phyloP scores from a whole-genome alignment of 2,888 invertebrate genomes.

The Rhagium mordax region DNA sequence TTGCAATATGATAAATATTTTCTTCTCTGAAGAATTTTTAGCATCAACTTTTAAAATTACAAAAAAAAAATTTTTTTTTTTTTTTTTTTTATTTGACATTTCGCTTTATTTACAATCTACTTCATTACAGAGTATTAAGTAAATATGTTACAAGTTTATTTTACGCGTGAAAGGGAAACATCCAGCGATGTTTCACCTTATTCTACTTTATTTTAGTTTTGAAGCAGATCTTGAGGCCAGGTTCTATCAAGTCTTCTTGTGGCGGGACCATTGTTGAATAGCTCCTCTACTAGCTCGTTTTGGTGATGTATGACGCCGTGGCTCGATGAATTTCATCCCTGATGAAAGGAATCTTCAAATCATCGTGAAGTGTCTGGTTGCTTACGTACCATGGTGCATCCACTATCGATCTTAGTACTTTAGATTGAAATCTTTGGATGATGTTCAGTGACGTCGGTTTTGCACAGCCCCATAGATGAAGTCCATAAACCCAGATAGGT shows the following conservation, averaged over 20 bases:
- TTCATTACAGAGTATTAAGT: too few relatives aligned
- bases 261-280: background rate
- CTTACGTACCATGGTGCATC: background rate
- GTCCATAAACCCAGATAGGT: constrained; percentile 20
- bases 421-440: constrained; percentile 1
- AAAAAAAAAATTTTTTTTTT: too few relatives aligned
- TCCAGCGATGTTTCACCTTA: too few relatives aligned
- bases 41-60: too few relatives aligned
- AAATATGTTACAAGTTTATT: too few relatives aligned
- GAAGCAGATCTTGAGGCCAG: background rate
- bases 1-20: too few relatives aligned
- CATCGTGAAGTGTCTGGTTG: constrained; percentile 24
- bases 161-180: too few relatives aligned
- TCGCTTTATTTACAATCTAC: too few relatives aligned
- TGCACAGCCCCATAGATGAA: constrained; percentile 26
- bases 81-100: too few relatives aligned
- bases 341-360: constrained; percentile 23
- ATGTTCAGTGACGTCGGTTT: constrained; percentile 14
- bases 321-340: constrained; percentile 1
- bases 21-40: too few relatives aligned
- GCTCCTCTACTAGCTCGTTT: background rate
- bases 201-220: background rate
- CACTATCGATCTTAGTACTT: background rate
- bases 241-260: constrained; percentile 6
- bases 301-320: background rate